Conservation (phyloP, 2,113 vertebrate genomes). For the Otocyon megalotis region DNA sequence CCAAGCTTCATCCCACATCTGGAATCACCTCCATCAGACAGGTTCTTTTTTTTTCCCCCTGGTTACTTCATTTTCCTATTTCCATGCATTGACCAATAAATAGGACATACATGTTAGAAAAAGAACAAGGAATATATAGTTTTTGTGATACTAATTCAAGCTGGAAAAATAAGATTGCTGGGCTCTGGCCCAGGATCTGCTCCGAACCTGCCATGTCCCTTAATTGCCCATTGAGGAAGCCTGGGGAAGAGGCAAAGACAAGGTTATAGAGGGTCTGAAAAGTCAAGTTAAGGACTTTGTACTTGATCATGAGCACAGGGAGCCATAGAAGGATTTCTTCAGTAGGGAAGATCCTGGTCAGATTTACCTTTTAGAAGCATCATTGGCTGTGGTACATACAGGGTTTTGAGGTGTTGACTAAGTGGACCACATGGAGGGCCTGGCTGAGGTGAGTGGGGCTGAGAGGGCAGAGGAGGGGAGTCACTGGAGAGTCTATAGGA, state of each 20-base stretch:
- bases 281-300: neutral
- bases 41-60: neutral
- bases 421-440: neutral
- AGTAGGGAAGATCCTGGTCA: neutral
- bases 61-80: neutral
- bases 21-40: neutral
- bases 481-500: neutral
- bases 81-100: neutral
- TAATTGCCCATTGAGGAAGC: neutral
- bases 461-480: too few species aligned
- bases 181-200: neutral
- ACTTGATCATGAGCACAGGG: too few species aligned
- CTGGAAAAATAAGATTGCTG: neutral
- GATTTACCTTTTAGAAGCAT: neutral
- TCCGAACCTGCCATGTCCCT: neutral
- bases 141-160: neutral
- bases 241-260: neutral
- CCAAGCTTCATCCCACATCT: slow-evolving; percentile 5
- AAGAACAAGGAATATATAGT: neutral
- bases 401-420: too few species aligned
- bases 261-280: neutral
- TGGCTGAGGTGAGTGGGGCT: neutral
- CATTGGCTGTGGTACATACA: too few species aligned
- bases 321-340: neutral
- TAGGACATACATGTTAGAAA: neutral